Conservation (phyloP, 2,888 invertebrate genomes). For the Diadegma fenestrale region DNA sequence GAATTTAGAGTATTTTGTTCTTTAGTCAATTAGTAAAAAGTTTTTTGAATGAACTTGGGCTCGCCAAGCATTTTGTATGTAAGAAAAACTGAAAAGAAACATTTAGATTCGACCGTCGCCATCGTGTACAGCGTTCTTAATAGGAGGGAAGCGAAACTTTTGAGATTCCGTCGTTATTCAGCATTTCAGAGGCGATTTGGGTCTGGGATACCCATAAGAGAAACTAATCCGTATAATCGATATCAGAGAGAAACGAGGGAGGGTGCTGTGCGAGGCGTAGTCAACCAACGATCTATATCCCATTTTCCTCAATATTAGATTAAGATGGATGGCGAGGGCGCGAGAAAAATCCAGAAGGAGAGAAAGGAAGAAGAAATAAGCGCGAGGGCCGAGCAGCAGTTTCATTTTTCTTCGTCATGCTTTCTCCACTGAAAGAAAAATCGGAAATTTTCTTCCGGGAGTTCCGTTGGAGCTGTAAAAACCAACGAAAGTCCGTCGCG, state of each 20-base stretch:
- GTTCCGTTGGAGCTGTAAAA: slow-evolving; percentile 36
- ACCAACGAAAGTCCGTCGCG: slow-evolving; percentile 23
- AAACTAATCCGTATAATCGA: slow-evolving; percentile 10
- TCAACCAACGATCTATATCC: slow-evolving; percentile 15
- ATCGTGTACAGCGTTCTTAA: no score
- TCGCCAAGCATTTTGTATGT: no score
- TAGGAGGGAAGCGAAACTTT: not conserved
- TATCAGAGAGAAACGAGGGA: slow-evolving; percentile 2
- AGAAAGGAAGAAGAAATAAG: slow-evolving; percentile 9
- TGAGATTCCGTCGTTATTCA: not conserved
- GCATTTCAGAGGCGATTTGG: not conserved
- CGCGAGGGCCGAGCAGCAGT: not conserved
- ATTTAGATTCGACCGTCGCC: no score
- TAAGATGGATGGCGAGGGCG: slow-evolving; percentile 29
- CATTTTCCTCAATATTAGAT: slow-evolving; percentile 27
- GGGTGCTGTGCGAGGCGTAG: slow-evolving; percentile 23
- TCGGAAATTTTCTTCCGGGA: slow-evolving; percentile 53
- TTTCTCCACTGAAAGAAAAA: slow-evolving; percentile 25
- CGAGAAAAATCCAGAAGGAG: slow-evolving; percentile 29
- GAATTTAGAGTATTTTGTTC: no score
- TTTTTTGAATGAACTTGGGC: no score
- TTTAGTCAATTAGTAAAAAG: no score
- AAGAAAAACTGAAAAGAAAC: no score
- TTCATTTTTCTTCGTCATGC: slow-evolving; percentile 44
- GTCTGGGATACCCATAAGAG: not conserved